Conservation (phyloP, 2,113 vertebrate genomes). For the Pao palembangensis region DNA sequence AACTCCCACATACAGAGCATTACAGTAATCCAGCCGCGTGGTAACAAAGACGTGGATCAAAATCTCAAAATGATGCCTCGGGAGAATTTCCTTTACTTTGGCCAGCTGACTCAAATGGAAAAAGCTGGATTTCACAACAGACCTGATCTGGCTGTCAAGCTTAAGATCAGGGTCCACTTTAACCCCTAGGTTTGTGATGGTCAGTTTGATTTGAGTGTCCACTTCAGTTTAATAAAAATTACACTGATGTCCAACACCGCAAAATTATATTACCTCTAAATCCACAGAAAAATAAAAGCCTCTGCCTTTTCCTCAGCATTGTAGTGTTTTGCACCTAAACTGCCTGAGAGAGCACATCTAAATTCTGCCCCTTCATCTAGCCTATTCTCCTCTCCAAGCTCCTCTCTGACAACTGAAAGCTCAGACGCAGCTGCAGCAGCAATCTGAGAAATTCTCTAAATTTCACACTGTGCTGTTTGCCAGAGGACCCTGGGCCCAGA, state of each 20-base stretch:
- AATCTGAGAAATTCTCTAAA: slow-evolving; percentile 83
- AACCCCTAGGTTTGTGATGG: too few species aligned
- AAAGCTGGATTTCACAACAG: too few species aligned
- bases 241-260: background rate
- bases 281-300: too few species aligned
- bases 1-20: too few species aligned
- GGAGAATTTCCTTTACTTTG: too few species aligned
- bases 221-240: background rate
- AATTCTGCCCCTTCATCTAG: slow-evolving; percentile 58
- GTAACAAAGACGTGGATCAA: too few species aligned
- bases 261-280: background rate
- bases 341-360: slow-evolving; percentile 72
- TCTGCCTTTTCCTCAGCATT: slow-evolving; percentile 44
- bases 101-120: too few species aligned
- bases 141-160: too few species aligned
- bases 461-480: slow-evolving; percentile 85
- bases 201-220: too few species aligned
- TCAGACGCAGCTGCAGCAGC: slow-evolving; percentile 79
- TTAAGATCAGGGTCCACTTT: too few species aligned
- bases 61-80: too few species aligned
- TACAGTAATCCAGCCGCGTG: too few species aligned
- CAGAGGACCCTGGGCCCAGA: slow-evolving; percentile 83
- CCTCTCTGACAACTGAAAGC: slow-evolving; percentile 55
- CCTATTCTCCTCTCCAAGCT: slow-evolving; percentile 27
- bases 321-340: slow-evolving; percentile 41